Conservation (phyloP, 2,888 invertebrate species). For the Poecilus cupreus region DNA sequence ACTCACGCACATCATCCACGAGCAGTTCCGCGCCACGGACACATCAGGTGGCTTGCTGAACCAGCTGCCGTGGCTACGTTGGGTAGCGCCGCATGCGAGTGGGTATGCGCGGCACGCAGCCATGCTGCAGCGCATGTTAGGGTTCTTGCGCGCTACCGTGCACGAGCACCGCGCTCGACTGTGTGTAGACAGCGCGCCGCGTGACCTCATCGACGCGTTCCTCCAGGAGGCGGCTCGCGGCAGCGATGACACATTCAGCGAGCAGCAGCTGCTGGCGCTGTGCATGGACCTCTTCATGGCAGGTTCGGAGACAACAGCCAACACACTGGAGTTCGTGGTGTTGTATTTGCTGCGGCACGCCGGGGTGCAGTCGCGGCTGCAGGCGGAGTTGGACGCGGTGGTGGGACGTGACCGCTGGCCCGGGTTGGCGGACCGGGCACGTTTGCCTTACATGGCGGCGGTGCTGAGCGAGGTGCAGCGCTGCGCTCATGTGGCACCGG, state of each 20-base stretch:
- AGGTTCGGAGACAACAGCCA: constrained; percentile 82
- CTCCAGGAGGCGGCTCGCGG: constrained; percentile 76
- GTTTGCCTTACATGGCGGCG: constrained; percentile 71
- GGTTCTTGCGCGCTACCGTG: constrained; percentile 76
- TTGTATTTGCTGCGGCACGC: constrained; percentile 77
- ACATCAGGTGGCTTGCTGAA: constrained; percentile 82
- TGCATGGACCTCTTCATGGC: constrained; percentile 82
- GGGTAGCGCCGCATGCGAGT: constrained; percentile 77
- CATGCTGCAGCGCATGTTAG: constrained; percentile 75
- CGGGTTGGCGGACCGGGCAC: constrained; percentile 74
- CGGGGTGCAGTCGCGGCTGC: constrained; percentile 76
- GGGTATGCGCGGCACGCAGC: constrained; percentile 77
- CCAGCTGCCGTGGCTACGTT: constrained; percentile 81
- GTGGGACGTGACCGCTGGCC: constrained; percentile 77
- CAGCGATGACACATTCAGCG: constrained; percentile 68
- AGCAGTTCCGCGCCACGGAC: constrained; percentile 78
- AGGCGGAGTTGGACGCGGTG: constrained; percentile 77
- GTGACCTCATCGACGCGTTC: constrained; percentile 81
- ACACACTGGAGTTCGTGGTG: constrained; percentile 78
- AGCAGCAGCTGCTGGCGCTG: constrained; percentile 71
- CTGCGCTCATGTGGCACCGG: constrained; percentile 73
- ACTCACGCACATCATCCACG: constrained; percentile 77
- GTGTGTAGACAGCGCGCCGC: constrained; percentile 71
- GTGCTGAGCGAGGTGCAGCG: constrained; percentile 75
- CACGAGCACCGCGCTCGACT: constrained; percentile 73